Evolutionary conservation across 2,113 vertebrate genomes (phyloP), one percentile per base, ranked within the genome.

Genomic region (Pachyramphus minor): DNA sequence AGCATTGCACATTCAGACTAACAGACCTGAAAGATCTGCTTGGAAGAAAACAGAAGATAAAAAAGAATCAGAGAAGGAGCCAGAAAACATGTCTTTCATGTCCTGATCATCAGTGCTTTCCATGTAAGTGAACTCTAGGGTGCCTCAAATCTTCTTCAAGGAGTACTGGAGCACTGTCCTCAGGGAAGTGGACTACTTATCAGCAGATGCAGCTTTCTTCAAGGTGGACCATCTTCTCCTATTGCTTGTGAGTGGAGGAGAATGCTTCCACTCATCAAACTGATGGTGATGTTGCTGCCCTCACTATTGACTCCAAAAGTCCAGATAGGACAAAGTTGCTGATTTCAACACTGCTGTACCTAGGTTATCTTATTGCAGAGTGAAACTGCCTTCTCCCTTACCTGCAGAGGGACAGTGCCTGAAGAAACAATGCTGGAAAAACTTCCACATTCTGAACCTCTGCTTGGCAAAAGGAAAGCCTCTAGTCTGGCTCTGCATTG

Each of bases 391-490:
- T 66, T 64, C 18, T 71, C 37, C 25, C 9, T 44, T 24, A n/a
- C 5, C 16, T 31, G 19, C 15, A 84, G 4, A 4, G 6, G 6
- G 7, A 28, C 4, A 44, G 3, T 19, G 4, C 3, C 8, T 45
- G 52, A 59, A 42, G 30, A 87, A 87, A 39, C 6, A 17, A 15
- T 44, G 4, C 3, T 75, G 42, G 21, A 56, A 89, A 87, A 33
- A 9, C 10, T 59, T 8, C 39, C 44, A 25, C 0, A 3, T 75
- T 81, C 27, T 30, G 10, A 72, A 14, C 16, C 60, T 28, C 59
- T n/a, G 1, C 33, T 67, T 87, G 16, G 47, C 27, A 63, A 44
- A 81, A 71, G 44, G 20, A 72, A 78, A 67, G 39, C 13, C 8
- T 85, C 12, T 24, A 42, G 13, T 74, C 55, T 74, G 44, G 15